Base-by-base conservation (phyloP, 2,113 vertebrate genomes). In the Shinisaurus crocodilurus region DNA sequence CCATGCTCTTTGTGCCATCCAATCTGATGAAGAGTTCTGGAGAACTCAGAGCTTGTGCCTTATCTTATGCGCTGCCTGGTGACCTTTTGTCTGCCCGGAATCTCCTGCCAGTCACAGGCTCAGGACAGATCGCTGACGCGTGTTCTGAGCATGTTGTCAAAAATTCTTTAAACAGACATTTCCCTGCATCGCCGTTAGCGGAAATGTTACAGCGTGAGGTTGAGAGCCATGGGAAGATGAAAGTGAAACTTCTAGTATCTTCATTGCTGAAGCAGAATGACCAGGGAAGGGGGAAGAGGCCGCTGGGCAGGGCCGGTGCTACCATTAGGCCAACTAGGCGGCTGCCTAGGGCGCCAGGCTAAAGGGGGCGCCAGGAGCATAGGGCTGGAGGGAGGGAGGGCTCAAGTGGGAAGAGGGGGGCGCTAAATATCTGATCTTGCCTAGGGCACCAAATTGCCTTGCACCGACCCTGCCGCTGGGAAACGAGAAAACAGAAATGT, bases 171-270 rank as follows among this genome's bases (percentile, higher is more conserved):
- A 81, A 85, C 7, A 43, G 40, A 57, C 43, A 70, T 57, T n/a
- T 37, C 74, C 20, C 37, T 20, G 32, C 43, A 63, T 70, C 4
- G 15, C 48, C 40, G 77, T 89, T 86, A 67, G 43, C 81, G 86
- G 89, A 40, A 16, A 45, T 69, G 32, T 79, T n/a, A 50, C 48
- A 23, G 69, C 10, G 1, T 13, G 0, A 0, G 29, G 29, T 45
- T 77, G 43, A 1, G n/a, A 50, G 80, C 23, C 60, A 0, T 72
- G 82, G 54, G 29, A 92, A 92, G 69, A 79, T 0, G 0, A 94
- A 95, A 94, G 91, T 65, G 94, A 95, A 95, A 96, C 90, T 93
- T 95, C 25, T 15, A 1, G 2, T 1, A 12, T 45, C 43, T 80
- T 48, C 3, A 6, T 48, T 32, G 20, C 37, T 16, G 29, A 45